Evolutionary conservation across 2,888 invertebrate genomes (phyloP), one percentile per base, ranked within the genome.

Genomic region (Physocephala rufipes): DNA sequence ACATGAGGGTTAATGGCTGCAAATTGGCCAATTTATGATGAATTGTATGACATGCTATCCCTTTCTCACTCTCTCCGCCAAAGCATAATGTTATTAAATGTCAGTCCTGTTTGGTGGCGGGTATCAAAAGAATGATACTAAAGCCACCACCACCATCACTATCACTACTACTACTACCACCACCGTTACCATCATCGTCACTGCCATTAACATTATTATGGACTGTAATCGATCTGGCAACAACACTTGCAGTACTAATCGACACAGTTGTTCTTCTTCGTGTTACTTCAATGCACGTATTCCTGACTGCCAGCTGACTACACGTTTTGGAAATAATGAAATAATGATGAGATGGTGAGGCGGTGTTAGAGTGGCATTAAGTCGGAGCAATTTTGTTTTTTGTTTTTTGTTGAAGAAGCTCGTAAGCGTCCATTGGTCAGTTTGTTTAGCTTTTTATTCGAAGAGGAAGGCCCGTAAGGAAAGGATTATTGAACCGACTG

Each of bases 1-100:
- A 67, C 61, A 67, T 53, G 67, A 59, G 59, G 67, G 49, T 45
- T 67, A 67, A 71, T 71, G 70, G 70, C 67, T 47, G 71, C 63
- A 67, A 68, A 58, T 67, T 71, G 63, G 66, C 51, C 71, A 58
- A 69, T 66, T 71, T 71, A 36, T 58, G 26, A 53, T 30, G 64
- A 67, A 66, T 68, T 70, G 58, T n/a, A n/a, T 43, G 15, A 68
- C 65, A 47, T 71, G 67, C 55, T 51, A 24, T 71, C 67, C 64
- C 64, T 26, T 36, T 71, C 71, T 71, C 67, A 64, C 64, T 26
- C 49, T 71, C 71, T 66, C 24, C 55, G 21, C 43, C 28, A n/a
- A n/a, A 19, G 24, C 15, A 19, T 63, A 36, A 36, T 13, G 47
- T 43, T 24, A 24, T 16, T 13, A 62, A 21, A 45, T 45, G 45